A percentile compares a stretch with the other conserved stretches of the same genome.
Conservation (phyloP, 2,888 invertebrate species). For the Ormyrus thymus region DNA sequence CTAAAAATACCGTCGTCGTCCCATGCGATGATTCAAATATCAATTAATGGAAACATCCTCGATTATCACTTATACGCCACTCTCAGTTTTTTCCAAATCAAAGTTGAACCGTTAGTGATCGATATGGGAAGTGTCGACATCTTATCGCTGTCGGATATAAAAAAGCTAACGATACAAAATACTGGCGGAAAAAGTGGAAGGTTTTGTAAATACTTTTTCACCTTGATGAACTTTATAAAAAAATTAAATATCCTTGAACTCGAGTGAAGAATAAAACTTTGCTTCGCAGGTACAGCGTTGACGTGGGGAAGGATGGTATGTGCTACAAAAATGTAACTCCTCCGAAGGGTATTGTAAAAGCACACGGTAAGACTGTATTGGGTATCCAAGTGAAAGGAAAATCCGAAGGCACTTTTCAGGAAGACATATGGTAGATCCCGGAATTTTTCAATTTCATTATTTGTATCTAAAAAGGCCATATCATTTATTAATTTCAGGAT, state of each 20-base stretch:
- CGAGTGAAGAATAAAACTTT: background rate
- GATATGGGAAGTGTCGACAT: constrained; percentile 75
- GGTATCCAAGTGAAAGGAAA: constrained; percentile 72
- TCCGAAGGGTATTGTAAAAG: constrained; percentile 70
- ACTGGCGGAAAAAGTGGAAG: constrained; percentile 71
- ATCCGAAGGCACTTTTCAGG: constrained; percentile 68
- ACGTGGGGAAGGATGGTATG: constrained; percentile 73
- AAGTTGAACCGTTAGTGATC: constrained; percentile 66
- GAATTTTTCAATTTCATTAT: background rate
- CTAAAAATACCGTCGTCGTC: constrained; percentile 66
- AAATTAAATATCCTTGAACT: too few species aligned
- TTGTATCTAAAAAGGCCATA: too few species aligned
- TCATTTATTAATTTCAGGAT: constrained; percentile 59
- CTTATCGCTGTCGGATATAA: constrained; percentile 70
- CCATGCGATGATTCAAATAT: constrained; percentile 69
- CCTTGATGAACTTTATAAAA: too few species aligned
- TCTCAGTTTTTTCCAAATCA: constrained; percentile 64
- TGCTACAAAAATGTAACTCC: constrained; percentile 72
- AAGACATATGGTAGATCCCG: constrained; percentile 73
- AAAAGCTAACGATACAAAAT: constrained; percentile 71
- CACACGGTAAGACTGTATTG: constrained; percentile 62
- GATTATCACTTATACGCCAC: constrained; percentile 68
- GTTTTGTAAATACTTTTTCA: constrained; percentile 41
- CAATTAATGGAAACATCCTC: constrained; percentile 68
- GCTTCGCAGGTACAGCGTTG: constrained; percentile 70